Percentiles rank a stretch among this genome's conserved stretches.
phyloP scores from a whole-genome alignment of 1,140 invertebrate genomes.

The Apocrypta bakeri region DNA sequence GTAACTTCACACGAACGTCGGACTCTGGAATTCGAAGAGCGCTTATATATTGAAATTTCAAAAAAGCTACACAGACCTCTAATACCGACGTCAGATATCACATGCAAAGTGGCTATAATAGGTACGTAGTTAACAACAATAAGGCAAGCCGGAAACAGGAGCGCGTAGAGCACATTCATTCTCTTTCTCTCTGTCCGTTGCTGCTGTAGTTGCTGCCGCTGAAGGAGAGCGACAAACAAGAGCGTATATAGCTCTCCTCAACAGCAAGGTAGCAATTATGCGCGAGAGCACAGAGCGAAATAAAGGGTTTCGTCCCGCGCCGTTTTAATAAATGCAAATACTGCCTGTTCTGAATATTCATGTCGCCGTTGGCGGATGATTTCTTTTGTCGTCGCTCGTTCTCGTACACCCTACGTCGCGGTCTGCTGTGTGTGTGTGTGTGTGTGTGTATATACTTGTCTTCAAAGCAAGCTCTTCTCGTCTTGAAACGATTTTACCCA shows the following conservation, averaged over 20 bases:
- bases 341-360: slow-evolving; percentile 68
- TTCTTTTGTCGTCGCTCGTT: slow-evolving; percentile 68
- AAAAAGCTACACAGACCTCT: neutral
- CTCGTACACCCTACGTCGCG: neutral
- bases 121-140: slow-evolving; percentile 1
- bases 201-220: neutral
- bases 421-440: too few relatives aligned
- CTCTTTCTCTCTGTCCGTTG: neutral
- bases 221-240: slow-evolving; percentile 50
- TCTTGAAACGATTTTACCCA: neutral
- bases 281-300: slow-evolving; percentile 59
- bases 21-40: too few relatives aligned
- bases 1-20: too few relatives aligned
- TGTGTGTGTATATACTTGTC: neutral
- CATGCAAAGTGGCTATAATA: slow-evolving; percentile 18
- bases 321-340: slow-evolving; percentile 73
- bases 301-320: slow-evolving; percentile 65
- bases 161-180: slow-evolving; percentile 34
- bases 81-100: neutral
- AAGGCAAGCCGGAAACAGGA: slow-evolving; percentile 38
- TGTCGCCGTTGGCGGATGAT: slow-evolving; percentile 61
- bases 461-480: neutral
- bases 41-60: neutral
- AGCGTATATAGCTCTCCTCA: slow-evolving; percentile 10
- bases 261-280: slow-evolving; percentile 67